A percentile compares a stretch with the other conserved stretches of the same genome.
Evolutionary conservation across 92 coral and sea anemone genomes (phyloP).

Genomic region (Parazoanthus swiftii): DNA sequence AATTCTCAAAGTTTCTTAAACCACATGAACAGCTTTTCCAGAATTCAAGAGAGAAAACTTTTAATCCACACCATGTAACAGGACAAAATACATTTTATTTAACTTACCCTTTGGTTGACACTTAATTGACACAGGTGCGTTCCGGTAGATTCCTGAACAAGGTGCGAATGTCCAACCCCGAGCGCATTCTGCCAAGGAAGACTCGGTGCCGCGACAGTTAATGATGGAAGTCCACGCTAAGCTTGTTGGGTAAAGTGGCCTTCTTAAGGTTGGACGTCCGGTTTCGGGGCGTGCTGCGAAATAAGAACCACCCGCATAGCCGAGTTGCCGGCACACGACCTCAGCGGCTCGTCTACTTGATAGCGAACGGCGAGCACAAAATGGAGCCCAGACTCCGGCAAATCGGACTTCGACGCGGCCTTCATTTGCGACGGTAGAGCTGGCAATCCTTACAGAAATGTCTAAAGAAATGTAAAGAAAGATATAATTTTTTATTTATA

Average conservation of each 20-base stretch:
- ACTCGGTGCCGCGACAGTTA: not conserved
- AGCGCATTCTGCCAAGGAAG: conserved; percentile 8
- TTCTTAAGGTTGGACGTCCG: not conserved
- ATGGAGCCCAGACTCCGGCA: conserved; percentile 25
- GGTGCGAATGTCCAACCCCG: not conserved
- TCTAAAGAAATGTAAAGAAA: not conserved
- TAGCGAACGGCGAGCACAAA: not conserved
- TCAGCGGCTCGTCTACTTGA: not conserved
- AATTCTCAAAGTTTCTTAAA: too few species aligned
- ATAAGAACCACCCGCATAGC: not conserved
- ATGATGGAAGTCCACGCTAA: not conserved
- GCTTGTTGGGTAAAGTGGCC: not conserved
- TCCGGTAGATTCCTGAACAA: not conserved
- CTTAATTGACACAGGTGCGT: not conserved
- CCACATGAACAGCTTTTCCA: too few species aligned
- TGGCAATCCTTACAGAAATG: not conserved
- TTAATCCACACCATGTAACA: too few species aligned
- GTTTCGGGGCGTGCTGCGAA: not conserved
- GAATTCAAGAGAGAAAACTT: too few species aligned
- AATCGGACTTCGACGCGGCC: conserved; percentile 9
- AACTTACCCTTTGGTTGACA: not conserved
- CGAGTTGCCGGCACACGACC: conserved; percentile 13
- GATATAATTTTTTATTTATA: not conserved
- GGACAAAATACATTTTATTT: not conserved
- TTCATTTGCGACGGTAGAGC: not conserved